Conservation (phyloP, 2,888 invertebrate species). For the Sphaerophoria rueppellii region DNA sequence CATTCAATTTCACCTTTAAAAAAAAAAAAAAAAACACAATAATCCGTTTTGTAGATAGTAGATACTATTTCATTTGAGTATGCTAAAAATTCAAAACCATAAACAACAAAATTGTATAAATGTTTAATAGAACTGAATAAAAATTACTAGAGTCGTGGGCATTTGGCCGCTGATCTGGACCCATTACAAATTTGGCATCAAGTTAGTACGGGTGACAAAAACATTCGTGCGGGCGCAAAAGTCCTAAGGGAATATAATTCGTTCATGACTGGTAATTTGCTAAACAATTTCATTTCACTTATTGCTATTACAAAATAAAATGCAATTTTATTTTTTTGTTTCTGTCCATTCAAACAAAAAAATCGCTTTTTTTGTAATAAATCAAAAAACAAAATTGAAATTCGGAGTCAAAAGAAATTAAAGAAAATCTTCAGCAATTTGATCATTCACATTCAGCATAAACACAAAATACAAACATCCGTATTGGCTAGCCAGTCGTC, state of each 20-base stretch:
- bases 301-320: constrained; percentile 43
- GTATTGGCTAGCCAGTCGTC: constrained; percentile 27
- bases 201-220: constrained; percentile 81
- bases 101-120: constrained; percentile 28
- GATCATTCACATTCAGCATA: constrained; percentile 47
- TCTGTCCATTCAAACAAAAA: constrained; percentile 29
- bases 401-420: constrained; percentile 57
- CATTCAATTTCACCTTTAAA: no score
- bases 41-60: no score
- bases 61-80: constrained; percentile 21
- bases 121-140: constrained; percentile 45
- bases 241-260: constrained; percentile 82
- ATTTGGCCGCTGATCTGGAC: constrained; percentile 91
- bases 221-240: constrained; percentile 82
- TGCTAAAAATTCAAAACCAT: constrained; percentile 19
- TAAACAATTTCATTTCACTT: constrained; percentile 18
- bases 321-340: constrained; percentile 28
- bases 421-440: constrained; percentile 35
- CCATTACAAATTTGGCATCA: constrained; percentile 87
- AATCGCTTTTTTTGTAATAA: constrained; percentile 48
- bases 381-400: constrained; percentile 53
- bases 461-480: constrained; percentile 31
- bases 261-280: constrained; percentile 81
- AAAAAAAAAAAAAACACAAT: no score
- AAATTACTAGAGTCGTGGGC: constrained; percentile 88